phyloP scores from a whole-genome alignment of 2,888 invertebrate genomes.

The Torymus tubicola region DNA sequence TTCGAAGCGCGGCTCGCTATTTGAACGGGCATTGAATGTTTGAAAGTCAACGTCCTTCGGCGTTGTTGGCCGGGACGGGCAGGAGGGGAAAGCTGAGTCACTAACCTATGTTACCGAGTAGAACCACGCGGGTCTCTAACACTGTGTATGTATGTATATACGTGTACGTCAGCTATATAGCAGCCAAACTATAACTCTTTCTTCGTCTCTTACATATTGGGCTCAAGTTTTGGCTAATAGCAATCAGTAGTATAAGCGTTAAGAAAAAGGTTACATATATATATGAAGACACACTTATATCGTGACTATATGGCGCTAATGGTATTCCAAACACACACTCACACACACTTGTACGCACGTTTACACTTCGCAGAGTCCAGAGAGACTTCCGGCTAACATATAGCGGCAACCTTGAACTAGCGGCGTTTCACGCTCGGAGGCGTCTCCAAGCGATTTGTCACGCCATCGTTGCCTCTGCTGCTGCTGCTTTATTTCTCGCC shows the following conservation, averaged over 20 bases:
- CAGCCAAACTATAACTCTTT: not conserved
- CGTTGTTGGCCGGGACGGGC: slow-evolving; percentile 57
- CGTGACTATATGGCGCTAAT: slow-evolving; percentile 60
- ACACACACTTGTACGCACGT: too few relatives aligned
- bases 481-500: slow-evolving; percentile 17
- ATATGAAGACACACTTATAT: slow-evolving; percentile 14
- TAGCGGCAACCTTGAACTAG: slow-evolving; percentile 70
- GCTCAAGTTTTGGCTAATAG: slow-evolving; percentile 1
- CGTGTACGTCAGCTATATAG: slow-evolving; percentile 54
- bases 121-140: slow-evolving; percentile 61
- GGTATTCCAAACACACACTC: slow-evolving; percentile 68
- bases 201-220: not conserved
- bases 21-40: slow-evolving; percentile 46
- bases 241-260: too few relatives aligned
- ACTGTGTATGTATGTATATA: too few relatives aligned
- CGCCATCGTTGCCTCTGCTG: too few relatives aligned
- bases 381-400: slow-evolving; percentile 72
- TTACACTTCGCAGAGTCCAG: slow-evolving; percentile 65
- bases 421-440: slow-evolving; percentile 13
- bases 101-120: slow-evolving; percentile 73
- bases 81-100: slow-evolving; percentile 64
- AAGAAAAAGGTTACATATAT: slow-evolving; percentile 18
- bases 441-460: slow-evolving; percentile 34
- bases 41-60: slow-evolving; percentile 67
- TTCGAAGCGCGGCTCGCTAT: slow-evolving; percentile 8